Evolutionary conservation across 2,888 invertebrate species (phyloP).

Genomic region (Phortica okadai): DNA sequence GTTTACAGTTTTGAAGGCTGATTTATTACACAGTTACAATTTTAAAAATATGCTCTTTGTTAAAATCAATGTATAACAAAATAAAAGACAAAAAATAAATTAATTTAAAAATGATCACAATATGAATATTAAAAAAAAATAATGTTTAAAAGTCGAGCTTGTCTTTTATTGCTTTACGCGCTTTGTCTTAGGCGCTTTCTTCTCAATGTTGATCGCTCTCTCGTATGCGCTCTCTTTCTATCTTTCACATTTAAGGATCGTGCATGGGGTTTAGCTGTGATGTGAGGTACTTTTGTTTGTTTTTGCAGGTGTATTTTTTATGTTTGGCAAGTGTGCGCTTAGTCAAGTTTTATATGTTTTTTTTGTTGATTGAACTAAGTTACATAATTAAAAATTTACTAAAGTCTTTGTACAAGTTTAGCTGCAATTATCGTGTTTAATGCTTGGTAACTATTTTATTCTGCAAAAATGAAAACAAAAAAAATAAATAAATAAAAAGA

Average conservation of each 20-base stretch:
- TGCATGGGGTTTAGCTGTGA: background rate
- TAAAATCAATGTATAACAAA: background rate
- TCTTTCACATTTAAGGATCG: no score
- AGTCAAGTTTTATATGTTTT: background rate
- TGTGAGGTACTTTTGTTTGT: background rate
- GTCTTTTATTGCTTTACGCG: background rate
- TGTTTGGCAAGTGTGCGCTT: no score
- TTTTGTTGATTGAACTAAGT: conserved; percentile 46
- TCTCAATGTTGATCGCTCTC: no score
- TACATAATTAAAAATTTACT: conserved; percentile 58
- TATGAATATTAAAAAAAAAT: background rate
- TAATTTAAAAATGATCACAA: background rate
- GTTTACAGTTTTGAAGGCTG: background rate
- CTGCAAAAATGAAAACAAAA: conserved; percentile 53
- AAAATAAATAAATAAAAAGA: conserved; percentile 50
- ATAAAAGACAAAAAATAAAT: background rate
- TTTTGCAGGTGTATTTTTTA: background rate
- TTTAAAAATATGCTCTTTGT: background rate
- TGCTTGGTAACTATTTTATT: conserved; percentile 56
- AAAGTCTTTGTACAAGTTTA: conserved; percentile 63
- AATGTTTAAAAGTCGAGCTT: background rate
- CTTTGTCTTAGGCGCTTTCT: no score
- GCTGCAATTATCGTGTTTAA: conserved; percentile 43
- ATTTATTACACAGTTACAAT: background rate
- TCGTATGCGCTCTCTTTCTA: no score